A percentile compares a stretch with the other conserved stretches of the same genome.
Evolutionary conservation across 2,888 invertebrate genomes (phyloP).

Genomic region (Diarsia rubi): DNA sequence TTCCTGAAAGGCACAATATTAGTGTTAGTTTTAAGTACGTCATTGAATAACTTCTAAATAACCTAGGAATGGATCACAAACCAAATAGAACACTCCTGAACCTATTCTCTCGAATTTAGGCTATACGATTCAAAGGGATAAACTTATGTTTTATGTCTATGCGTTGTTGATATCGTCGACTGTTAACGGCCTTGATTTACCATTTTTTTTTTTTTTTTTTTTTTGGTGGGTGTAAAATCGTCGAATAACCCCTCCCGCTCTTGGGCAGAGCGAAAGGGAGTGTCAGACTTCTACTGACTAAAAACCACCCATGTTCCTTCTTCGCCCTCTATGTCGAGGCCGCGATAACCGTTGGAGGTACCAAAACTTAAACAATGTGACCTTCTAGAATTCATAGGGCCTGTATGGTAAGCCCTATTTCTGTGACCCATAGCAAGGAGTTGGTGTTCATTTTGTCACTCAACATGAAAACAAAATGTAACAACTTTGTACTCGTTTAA

Average conservation of each 20-base stretch:
- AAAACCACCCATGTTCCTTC: too few species aligned
- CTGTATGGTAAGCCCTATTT: background rate
- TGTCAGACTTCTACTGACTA: too few species aligned
- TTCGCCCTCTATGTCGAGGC: too few species aligned
- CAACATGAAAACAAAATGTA: background rate
- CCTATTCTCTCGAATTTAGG: background rate
- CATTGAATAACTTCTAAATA: background rate
- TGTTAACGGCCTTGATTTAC: background rate
- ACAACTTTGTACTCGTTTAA: background rate
- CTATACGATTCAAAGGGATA: background rate
- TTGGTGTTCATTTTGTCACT: background rate
- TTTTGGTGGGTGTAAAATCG: too few species aligned
- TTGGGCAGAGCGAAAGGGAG: too few species aligned
- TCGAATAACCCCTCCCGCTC: too few species aligned
- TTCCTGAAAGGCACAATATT: conserved; percentile 60
- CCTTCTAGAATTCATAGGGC: background rate
- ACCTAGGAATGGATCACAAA: background rate
- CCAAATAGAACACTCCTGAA: background rate
- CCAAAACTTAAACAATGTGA: background rate
- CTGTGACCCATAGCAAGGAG: background rate
- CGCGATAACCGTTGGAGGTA: too few species aligned
- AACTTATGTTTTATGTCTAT: background rate
- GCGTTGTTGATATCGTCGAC: background rate
- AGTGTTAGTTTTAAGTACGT: background rate
- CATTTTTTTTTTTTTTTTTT: too few species aligned